These are phyloP conservation scores for Steromphala cineraria DNA, from an alignment of 2,888 invertebrate genomes.

Conservation along the genomic window DNA sequence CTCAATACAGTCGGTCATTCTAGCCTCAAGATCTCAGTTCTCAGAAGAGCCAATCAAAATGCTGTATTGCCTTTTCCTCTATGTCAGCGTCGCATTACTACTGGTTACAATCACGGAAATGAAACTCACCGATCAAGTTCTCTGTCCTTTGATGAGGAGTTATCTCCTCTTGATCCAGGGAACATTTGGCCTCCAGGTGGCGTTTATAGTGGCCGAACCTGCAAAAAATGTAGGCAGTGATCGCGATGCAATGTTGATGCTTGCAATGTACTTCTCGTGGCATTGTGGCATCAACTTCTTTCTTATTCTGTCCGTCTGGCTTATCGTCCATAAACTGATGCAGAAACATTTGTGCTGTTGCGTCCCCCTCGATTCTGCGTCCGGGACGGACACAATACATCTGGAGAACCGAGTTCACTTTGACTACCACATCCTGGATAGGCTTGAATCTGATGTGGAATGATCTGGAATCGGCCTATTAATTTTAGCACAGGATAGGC, in stretches of 20 bases:
- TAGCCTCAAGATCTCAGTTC: slow-evolving; percentile 22
- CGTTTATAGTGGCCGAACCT: slow-evolving; percentile 16
- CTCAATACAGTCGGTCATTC: slow-evolving; percentile 31
- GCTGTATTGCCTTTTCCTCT: slow-evolving; percentile 23
- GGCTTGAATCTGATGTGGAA: slow-evolving; percentile 38
- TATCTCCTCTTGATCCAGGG: slow-evolving; percentile 36
- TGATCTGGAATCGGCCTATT: too few species aligned
- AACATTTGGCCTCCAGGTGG: slow-evolving; percentile 37
- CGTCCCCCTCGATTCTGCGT: slow-evolving; percentile 18
- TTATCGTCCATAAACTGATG: slow-evolving; percentile 30
- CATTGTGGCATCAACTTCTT: slow-evolving; percentile 38
- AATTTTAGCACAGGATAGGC: too few species aligned
- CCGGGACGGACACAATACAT: slow-evolving; percentile 26
- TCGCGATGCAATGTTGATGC: slow-evolving; percentile 18
- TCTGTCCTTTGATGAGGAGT: slow-evolving; percentile 30
- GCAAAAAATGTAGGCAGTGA: background rate
- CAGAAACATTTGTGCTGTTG: slow-evolving; percentile 32
- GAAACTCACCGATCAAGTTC: slow-evolving; percentile 28
- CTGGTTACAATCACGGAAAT: slow-evolving; percentile 28
- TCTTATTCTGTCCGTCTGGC: slow-evolving; percentile 33
- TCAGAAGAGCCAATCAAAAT: slow-evolving; percentile 17
- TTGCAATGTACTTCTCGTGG: slow-evolving; percentile 38
- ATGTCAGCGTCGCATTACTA: slow-evolving; percentile 20
- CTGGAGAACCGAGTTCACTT: slow-evolving; percentile 43
- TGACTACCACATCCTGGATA: slow-evolving; percentile 38